Evolutionary conservation across 2,888 invertebrate species (phyloP).

Genomic region (Entomobrya multifasciata): DNA sequence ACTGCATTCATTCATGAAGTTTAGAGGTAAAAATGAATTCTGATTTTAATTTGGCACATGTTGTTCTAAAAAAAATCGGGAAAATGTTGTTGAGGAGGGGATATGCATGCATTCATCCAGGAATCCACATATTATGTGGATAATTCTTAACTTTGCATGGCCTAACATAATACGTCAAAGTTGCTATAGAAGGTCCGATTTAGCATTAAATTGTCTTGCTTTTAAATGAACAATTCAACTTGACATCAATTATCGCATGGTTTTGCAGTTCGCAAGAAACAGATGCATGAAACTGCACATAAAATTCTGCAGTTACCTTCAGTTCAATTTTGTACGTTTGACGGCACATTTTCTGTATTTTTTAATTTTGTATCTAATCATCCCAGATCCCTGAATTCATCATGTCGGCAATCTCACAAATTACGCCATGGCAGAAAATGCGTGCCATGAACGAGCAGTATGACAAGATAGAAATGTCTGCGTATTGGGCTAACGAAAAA

Average conservation of each 20-base stretch:
- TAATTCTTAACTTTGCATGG: background rate
- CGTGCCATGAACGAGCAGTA: conserved; percentile 61
- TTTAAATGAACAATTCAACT: background rate
- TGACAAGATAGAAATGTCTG: conserved; percentile 24
- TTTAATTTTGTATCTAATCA: background rate
- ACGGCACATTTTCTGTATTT: background rate
- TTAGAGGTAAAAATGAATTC: no score
- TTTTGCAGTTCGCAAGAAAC: no score
- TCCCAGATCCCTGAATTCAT: background rate
- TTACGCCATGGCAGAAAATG: conserved; percentile 78
- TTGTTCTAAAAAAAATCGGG: no score
- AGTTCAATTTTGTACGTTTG: background rate
- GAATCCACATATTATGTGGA: no score
- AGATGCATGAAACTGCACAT: no score
- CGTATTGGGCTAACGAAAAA: background rate
- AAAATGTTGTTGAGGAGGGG: no score
- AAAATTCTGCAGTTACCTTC: no score
- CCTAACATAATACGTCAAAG: background rate
- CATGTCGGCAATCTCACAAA: conserved; percentile 62
- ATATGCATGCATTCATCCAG: no score
- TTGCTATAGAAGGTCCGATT: conserved; percentile 19
- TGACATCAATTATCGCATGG: no score
- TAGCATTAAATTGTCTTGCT: background rate
- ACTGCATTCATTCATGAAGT: no score
- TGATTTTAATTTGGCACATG: no score